A percentile compares a stretch with the other conserved stretches of the same genome.
Conservation (phyloP, 35 echinoderm and acorn worm species). For the Holothuria glaberrima region DNA sequence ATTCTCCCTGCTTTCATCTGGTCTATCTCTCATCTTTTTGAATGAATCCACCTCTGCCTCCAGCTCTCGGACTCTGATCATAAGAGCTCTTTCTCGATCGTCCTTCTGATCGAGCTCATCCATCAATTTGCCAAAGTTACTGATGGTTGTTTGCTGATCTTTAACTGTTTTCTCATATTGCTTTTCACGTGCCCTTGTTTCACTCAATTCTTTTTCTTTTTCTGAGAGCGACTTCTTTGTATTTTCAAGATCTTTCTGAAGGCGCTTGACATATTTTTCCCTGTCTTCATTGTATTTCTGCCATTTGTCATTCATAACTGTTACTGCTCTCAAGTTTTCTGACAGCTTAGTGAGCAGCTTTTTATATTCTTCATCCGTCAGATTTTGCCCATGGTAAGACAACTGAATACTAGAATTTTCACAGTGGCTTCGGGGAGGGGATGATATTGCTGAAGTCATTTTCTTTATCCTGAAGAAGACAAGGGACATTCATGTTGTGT, state of each 20-base stretch:
- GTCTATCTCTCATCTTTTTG: neutral
- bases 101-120: conserved; percentile 57
- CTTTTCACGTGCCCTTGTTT: conserved; percentile 18
- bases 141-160: conserved; percentile 33
- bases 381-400: too few species aligned
- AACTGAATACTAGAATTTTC: too few species aligned
- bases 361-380: neutral
- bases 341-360: neutral
- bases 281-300: conserved; percentile 47
- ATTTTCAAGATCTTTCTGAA: neutral
- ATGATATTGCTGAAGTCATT: too few species aligned
- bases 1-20: neutral
- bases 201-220: conserved; percentile 41
- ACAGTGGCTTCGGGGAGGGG: too few species aligned
- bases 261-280: conserved; percentile 16
- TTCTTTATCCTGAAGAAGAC: too few species aligned
- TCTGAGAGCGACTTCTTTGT: neutral
- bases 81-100: neutral
- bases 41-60: conserved; percentile 18
- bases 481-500: too few species aligned
- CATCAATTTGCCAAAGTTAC: conserved; percentile 43
- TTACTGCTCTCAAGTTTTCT: conserved; percentile 42
- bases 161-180: conserved; percentile 27
- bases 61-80: conserved; percentile 41
- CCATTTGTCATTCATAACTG: conserved; percentile 57